Evolutionary conservation across 1,140 invertebrate species (phyloP).

Genomic region (Leptoteleia sp.): DNA sequence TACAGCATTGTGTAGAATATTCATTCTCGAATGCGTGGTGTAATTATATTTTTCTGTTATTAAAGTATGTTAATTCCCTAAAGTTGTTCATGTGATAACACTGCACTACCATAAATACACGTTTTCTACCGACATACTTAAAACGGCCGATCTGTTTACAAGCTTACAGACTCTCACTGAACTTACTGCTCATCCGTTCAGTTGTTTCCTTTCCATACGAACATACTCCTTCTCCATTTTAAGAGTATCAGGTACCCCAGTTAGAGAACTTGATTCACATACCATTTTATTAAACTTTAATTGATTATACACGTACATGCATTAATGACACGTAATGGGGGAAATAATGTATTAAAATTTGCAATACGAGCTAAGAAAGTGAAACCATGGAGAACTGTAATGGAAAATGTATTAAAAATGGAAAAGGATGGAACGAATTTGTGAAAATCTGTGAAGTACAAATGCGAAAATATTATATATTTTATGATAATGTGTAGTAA

Average conservation of each 20-base stretch:
- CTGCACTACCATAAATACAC: constrained; percentile 66
- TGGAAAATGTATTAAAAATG: too few relatives aligned
- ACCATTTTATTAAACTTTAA: too few relatives aligned
- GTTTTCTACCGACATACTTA: constrained; percentile 77
- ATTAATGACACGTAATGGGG: too few relatives aligned
- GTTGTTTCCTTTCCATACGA: constrained; percentile 77
- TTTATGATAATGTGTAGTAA: too few relatives aligned
- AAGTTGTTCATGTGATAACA: constrained; percentile 63
- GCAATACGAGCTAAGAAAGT: too few relatives aligned
- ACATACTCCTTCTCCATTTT: constrained; percentile 75
- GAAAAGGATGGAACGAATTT: too few relatives aligned
- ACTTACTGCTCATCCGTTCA: constrained; percentile 76
- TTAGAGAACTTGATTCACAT: too few relatives aligned
- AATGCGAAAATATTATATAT: too few relatives aligned
- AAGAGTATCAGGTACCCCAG: constrained; percentile 44
- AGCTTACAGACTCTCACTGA: constrained; percentile 80
- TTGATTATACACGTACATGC: too few relatives aligned
- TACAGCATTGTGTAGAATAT: constrained; percentile 63
- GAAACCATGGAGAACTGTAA: too few relatives aligned
- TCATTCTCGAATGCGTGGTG: constrained; percentile 60
- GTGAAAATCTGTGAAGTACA: too few relatives aligned
- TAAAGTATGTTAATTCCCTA: constrained; percentile 48
- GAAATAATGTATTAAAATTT: too few relatives aligned
- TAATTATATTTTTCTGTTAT: constrained; percentile 21
- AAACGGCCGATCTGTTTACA: constrained; percentile 75